Evolutionary conservation across 2,888 invertebrate genomes (phyloP).

Genomic region (Lasioglossum lativentre): DNA sequence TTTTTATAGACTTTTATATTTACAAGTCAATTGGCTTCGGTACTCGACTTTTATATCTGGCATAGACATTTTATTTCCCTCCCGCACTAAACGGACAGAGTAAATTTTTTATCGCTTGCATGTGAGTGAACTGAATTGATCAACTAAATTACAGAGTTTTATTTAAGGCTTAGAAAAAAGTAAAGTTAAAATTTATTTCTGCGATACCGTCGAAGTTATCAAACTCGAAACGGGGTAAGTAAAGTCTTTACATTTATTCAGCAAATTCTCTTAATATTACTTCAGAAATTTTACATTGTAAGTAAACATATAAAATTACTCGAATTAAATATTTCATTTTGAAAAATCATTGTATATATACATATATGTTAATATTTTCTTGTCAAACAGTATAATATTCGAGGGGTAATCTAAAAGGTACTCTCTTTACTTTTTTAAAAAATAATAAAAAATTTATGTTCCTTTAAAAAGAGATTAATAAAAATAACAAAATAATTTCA

Average conservation of each 20-base stretch:
- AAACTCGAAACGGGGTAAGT: not conserved
- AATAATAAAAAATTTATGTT: no score
- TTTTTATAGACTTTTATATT: constrained; percentile 16
- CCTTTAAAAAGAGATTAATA: no score
- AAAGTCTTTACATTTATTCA: not conserved
- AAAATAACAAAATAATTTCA: no score
- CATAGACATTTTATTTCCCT: constrained; percentile 21
- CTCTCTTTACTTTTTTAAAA: no score
- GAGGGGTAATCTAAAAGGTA: no score
- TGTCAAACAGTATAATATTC: no score
- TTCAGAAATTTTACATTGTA: not conserved
- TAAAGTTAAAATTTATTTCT: not conserved
- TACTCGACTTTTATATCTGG: constrained; percentile 11
- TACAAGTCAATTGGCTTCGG: constrained; percentile 8
- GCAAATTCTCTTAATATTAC: not conserved
- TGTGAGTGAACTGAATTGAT: constrained; percentile 8
- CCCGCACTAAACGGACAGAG: constrained; percentile 6
- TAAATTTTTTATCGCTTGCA: constrained; percentile 15
- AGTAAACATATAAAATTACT: not conserved
- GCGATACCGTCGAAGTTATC: not conserved
- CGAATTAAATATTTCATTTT: not conserved
- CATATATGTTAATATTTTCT: not conserved
- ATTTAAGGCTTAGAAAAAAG: not conserved
- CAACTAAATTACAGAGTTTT: constrained; percentile 13
- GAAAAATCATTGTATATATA: not conserved